Evolutionary conservation across 2,888 invertebrate genomes (phyloP), one percentile per base, ranked within the genome.

Genomic region (Rhagium mordax): DNA sequence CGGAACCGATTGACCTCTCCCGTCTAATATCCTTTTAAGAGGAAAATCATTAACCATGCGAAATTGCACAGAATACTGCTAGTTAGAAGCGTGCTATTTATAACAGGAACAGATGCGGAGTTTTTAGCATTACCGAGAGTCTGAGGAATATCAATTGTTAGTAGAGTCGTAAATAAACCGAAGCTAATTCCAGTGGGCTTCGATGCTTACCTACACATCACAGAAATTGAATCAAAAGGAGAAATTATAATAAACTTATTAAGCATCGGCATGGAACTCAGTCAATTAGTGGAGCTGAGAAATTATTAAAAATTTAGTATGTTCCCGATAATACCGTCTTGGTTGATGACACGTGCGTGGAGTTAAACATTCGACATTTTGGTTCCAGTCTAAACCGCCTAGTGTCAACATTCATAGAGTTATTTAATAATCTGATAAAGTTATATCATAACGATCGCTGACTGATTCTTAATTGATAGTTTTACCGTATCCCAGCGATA

Each of bases 41-140:
- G 48, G 62, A 61, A 65, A 72, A 67, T 67, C 66, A 72, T 72
- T 72, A 72, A 72, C 71, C 71, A 59, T 67, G 59, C 62, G 16
- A 67, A 72, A 72, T 72, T 29, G 47, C n/a, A 20, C 48, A 60
- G 71, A 71, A 71, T 66, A 60, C 66, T 60, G 66, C 49, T 71
- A 66, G 71, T 71, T 71, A 71, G 60, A 51, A 60, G 59, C 61
- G 60, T 65, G 67, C 67, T 47, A 47, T 57, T 57, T 29, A 53
- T 47, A 47, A 24, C 47, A 41, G 20, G 21, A 57, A 67, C 67
- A 67, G 67, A 67, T 67, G 67, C n/a, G 33, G 29, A 21, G 20
- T 24, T 64, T 5, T 15, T 29, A 18, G 16, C 15, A 59, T 10
- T 47, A n/a, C 20, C 20, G 55, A 3, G 55, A 55, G 24, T 24